Evolutionary conservation across 2,888 invertebrate genomes (phyloP).

Genomic region (Ypsolopha sequella): DNA sequence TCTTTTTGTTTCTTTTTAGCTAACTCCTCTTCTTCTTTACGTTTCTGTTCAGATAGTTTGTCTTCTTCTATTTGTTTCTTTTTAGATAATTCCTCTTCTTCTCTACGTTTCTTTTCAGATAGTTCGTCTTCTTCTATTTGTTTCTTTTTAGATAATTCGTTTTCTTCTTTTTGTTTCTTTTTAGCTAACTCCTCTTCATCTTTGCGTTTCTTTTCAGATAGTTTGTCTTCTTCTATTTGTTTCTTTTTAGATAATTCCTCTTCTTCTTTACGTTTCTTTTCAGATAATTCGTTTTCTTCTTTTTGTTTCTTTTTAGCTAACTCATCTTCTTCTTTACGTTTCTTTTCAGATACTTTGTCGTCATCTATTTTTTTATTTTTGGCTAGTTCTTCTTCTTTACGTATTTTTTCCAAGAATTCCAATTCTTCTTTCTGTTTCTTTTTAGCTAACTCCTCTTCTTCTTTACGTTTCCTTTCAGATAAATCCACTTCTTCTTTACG

Average conservation of each 20-base stretch:
- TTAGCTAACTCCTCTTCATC: neutral
- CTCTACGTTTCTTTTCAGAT: neutral
- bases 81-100: neutral
- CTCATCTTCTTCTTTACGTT: neutral
- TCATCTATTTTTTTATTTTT: neutral
- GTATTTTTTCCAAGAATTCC: neutral
- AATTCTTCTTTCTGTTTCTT: neutral
- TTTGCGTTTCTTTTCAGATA: constrained; percentile 6
- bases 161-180: neutral
- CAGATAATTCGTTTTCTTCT: too few relatives aligned
- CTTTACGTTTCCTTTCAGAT: neutral
- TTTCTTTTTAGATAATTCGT: neutral
- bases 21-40: constrained; percentile 2
- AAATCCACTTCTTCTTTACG: too few relatives aligned
- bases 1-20: constrained; percentile 4
- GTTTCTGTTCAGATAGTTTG: neutral
- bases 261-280: too few relatives aligned
- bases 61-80: neutral
- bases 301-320: neutral
- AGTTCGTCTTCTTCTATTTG: neutral
- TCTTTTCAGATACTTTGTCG: neutral
- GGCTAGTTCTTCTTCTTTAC: neutral
- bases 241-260: too few relatives aligned
- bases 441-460: constrained; percentile 7
- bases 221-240: neutral